These are phyloP conservation scores for Meganola albula DNA, from an alignment of 2,888 invertebrate genomes.

Conservation along the genomic window DNA sequence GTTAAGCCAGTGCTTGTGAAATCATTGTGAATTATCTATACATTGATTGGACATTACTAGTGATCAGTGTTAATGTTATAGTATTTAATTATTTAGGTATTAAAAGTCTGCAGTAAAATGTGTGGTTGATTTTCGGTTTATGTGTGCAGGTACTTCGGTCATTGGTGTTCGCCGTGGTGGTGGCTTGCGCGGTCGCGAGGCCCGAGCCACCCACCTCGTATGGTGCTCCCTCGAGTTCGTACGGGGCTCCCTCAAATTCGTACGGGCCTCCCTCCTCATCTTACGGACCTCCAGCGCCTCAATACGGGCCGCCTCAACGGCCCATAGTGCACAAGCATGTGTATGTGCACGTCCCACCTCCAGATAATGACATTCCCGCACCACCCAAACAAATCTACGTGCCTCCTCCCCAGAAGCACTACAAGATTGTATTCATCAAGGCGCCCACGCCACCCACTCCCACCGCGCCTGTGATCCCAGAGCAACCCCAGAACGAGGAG, in stretches of 20 bases:
- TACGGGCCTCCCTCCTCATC: constrained; percentile 72
- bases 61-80: constrained; percentile 20
- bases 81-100: background rate
- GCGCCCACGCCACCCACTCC: constrained; percentile 81
- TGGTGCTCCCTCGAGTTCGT: constrained; percentile 75
- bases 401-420: constrained; percentile 85
- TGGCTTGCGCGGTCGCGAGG: constrained; percentile 64
- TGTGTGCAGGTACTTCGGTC: constrained; percentile 68
- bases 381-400: constrained; percentile 76
- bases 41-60: constrained; percentile 9
- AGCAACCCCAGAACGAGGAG: constrained; percentile 91
- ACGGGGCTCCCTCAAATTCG: constrained; percentile 62
- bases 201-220: constrained; percentile 79
- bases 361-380: constrained; percentile 86
- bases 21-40: constrained; percentile 16
- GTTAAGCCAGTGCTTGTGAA: constrained; percentile 47
- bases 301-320: constrained; percentile 84
- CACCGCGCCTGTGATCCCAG: constrained; percentile 78
- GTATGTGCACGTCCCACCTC: constrained; percentile 93
- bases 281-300: constrained; percentile 77
- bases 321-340: constrained; percentile 93
- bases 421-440: constrained; percentile 91
- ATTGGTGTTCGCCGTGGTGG: constrained; percentile 60
- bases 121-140: constrained; percentile 29
- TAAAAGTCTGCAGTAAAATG: constrained; percentile 1